Evolutionary conservation across 2,797 vertebrate species (phyloP).

Genomic region (Parotocinclus haroldoi): DNA sequence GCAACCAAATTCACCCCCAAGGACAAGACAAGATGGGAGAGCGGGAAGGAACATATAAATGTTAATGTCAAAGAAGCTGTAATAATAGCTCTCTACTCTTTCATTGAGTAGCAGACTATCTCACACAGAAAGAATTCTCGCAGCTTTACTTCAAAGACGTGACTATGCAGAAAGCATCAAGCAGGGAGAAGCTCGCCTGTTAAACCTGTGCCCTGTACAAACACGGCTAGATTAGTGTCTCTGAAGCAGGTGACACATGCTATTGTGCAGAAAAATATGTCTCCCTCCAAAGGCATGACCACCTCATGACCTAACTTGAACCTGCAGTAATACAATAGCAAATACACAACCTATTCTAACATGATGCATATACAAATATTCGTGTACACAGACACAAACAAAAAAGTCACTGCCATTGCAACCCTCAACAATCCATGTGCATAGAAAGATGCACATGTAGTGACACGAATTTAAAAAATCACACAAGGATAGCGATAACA

Average conservation of each 20-base stretch:
- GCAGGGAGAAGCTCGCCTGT: not conserved
- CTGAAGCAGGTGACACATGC: slow-evolving; percentile 54
- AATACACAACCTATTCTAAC: slow-evolving; percentile 32
- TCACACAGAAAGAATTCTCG: slow-evolving; percentile 73
- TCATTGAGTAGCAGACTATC: slow-evolving; percentile 75
- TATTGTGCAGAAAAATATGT: slow-evolving; percentile 52
- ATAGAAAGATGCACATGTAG: no score
- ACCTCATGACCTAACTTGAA: slow-evolving; percentile 18
- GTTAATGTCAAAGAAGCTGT: slow-evolving; percentile 48
- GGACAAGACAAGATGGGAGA: no score
- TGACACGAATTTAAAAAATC: no score
- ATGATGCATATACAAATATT: not conserved
- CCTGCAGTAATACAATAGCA: slow-evolving; percentile 57
- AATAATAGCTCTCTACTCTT: slow-evolving; percentile 72
- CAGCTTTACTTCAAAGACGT: slow-evolving; percentile 70
- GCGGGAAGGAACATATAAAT: slow-evolving; percentile 22
- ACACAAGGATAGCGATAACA: no score
- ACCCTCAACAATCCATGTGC: no score
- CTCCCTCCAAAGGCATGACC: slow-evolving; percentile 5
- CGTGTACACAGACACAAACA: not conserved
- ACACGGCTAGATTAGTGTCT: slow-evolving; percentile 18
- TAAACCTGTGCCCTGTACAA: slow-evolving; percentile 11
- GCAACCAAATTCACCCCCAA: no score
- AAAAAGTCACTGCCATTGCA: not conserved
- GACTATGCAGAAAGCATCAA: slow-evolving; percentile 47